Percentiles rank a stretch among this genome's conserved stretches.
Conservation (phyloP, 2,113 vertebrate genomes). For the Rostratula benghalensis region DNA sequence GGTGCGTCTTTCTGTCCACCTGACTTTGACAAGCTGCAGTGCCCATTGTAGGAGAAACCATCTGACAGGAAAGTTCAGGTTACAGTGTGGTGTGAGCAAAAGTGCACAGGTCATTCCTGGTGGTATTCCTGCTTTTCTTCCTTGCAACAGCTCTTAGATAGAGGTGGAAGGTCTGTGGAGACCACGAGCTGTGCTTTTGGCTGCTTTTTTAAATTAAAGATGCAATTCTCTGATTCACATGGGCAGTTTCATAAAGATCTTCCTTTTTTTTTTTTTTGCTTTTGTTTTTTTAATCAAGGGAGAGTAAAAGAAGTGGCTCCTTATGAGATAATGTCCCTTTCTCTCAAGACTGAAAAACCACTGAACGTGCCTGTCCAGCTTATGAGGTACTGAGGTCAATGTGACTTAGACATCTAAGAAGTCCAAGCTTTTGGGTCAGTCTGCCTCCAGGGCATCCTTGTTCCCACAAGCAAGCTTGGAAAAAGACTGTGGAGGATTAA, state of each 20-base stretch:
- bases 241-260: neutral
- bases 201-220: neutral
- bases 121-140: neutral
- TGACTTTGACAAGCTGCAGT: neutral
- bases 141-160: neutral
- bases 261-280: neutral
- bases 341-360: neutral
- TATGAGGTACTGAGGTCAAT: neutral
- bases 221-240: neutral
- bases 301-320: neutral
- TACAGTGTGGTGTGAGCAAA: neutral
- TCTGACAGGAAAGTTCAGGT: neutral
- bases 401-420: neutral
- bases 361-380: neutral
- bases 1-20: accelerated
- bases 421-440: neutral
- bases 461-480: neutral
- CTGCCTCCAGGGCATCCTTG: neutral
- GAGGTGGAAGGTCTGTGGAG: neutral
- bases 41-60: neutral
- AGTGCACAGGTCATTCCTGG: neutral
- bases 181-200: neutral
- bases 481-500: neutral
- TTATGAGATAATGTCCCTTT: neutral
- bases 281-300: neutral